Evolutionary conservation across 1,140 invertebrate species (phyloP).

Genomic region (Ruditapes philippinarum): DNA sequence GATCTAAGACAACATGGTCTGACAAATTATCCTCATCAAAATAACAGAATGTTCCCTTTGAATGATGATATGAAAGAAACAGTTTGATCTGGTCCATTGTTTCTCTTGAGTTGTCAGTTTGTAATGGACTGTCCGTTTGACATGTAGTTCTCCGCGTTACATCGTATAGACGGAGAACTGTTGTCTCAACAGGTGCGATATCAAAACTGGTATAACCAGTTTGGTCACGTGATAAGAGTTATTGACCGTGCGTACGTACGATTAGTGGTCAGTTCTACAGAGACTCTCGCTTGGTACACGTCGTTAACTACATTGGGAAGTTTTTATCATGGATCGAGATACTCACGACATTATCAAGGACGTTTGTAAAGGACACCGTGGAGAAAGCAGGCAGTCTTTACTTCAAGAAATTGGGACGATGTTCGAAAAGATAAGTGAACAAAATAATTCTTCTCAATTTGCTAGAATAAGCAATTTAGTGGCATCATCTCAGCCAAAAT

Average conservation of each 20-base stretch:
- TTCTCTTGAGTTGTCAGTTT: neutral
- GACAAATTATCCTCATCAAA: neutral
- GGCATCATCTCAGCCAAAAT: too few species aligned
- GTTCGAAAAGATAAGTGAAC: too few species aligned
- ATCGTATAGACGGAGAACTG: too few species aligned
- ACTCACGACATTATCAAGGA: neutral
- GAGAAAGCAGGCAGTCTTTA: neutral
- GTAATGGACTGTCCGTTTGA: neutral
- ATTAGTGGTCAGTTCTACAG: too few species aligned
- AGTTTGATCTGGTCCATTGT: neutral
- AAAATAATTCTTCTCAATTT: too few species aligned
- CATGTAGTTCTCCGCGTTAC: too few species aligned
- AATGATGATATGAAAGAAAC: constrained; percentile 23
- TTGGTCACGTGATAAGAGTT: too few species aligned
- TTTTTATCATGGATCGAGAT: neutral
- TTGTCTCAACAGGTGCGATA: too few species aligned
- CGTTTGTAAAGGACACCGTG: neutral
- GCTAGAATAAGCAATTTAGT: too few species aligned
- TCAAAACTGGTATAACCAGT: too few species aligned
- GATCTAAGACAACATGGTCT: neutral
- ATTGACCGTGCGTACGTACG: too few species aligned
- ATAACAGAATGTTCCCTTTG: constrained; percentile 13
- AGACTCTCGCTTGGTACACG: too few species aligned
- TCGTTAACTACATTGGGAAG: neutral
- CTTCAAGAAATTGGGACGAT: neutral